These are phyloP conservation scores for Drosophila murphyi DNA, from an alignment of 1,140 invertebrate species.

Conservation along the genomic window DNA sequence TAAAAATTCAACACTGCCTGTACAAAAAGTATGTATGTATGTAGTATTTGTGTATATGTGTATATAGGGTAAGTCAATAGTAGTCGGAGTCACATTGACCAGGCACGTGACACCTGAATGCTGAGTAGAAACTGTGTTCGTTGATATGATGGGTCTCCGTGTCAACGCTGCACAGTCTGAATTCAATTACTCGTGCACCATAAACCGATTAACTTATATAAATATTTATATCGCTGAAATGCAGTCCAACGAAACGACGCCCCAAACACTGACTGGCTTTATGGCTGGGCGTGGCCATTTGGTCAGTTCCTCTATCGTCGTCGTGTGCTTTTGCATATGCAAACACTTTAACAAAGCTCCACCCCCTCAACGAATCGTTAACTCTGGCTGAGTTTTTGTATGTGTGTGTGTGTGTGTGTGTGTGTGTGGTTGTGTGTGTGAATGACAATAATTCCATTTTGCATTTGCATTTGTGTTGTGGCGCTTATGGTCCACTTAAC, in stretches of 20 bases:
- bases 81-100: conserved; percentile 21
- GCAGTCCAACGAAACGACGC: conserved; percentile 45
- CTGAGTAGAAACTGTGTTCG: conserved; percentile 1
- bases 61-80: neutral
- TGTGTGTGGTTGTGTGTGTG: conserved; percentile 46
- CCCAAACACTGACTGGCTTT: conserved; percentile 47
- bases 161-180: conserved; percentile 39
- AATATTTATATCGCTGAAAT: conserved; percentile 80
- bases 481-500: conserved; percentile 79
- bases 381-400: neutral
- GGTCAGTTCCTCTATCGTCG: conserved; percentile 1
- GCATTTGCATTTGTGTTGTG: conserved; percentile 81
- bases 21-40: neutral
- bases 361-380: neutral
- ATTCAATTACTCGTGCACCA: conserved; percentile 81
- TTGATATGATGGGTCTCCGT: conserved; percentile 24
- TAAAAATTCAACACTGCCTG: neutral
- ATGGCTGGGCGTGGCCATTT: conserved; percentile 49
- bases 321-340: conserved; percentile 72
- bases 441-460: conserved; percentile 69
- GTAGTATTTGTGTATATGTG: too few species aligned
- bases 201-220: conserved; percentile 83
- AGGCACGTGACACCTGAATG: conserved; percentile 13
- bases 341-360: conserved; percentile 58
- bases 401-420: neutral